A percentile compares a stretch with the other conserved stretches of the same genome.
Conservation (phyloP, 2,113 vertebrate species). For the Calidris pugnax region DNA sequence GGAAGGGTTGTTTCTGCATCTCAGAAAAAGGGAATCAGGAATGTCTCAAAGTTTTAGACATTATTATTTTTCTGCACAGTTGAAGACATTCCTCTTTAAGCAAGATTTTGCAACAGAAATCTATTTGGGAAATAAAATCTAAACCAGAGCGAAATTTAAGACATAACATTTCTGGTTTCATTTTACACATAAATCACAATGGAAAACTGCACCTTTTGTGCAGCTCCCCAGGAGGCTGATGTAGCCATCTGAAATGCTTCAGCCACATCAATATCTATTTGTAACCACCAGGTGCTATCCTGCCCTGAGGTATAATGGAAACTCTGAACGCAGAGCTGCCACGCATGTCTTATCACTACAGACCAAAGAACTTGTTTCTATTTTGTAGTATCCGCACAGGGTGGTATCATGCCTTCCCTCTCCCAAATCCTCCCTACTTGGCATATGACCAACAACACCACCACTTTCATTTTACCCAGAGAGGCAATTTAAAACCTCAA, state of each 20-base stretch:
- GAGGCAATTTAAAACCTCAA: neutral
- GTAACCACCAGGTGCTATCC: neutral
- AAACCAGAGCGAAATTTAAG: neutral
- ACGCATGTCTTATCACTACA: neutral
- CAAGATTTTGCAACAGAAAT: neutral
- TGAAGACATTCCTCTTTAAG: neutral
- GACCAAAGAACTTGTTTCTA: neutral
- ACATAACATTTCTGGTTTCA: neutral
- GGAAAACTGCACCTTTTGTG: neutral
- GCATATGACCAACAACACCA: neutral
- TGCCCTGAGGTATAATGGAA: fast-evolving
- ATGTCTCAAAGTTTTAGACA: neutral
- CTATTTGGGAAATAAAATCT: neutral
- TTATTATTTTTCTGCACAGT: neutral
- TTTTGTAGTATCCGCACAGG: neutral
- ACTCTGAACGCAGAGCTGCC: neutral
- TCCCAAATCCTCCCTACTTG: neutral
- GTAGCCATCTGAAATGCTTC: neutral
- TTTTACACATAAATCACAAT: neutral
- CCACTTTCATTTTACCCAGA: neutral
- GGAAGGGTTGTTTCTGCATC: neutral
- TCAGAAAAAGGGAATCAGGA: neutral
- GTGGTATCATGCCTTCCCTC: neutral
- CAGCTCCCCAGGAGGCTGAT: neutral
- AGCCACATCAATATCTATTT: neutral